Conservation (phyloP, 2,888 invertebrate genomes). For the Hemithea aestivaria region DNA sequence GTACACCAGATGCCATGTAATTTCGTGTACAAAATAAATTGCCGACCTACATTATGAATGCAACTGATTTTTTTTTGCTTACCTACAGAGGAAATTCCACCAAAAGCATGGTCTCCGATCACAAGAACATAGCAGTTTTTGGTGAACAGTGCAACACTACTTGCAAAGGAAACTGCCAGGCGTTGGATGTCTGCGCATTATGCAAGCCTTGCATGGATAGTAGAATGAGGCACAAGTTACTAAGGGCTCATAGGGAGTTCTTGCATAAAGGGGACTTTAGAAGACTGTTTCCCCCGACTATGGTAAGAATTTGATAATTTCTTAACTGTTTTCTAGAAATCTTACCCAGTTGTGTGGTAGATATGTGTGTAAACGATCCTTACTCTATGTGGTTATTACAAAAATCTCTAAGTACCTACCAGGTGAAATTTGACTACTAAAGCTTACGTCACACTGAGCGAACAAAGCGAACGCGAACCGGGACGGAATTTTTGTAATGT, state of each 20-base stretch:
- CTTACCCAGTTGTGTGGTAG: no score
- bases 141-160: slow-evolving; percentile 80
- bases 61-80: background rate
- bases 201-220: slow-evolving; percentile 87
- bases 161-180: slow-evolving; percentile 80
- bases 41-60: background rate
- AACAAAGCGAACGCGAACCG: no score
- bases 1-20: no score
- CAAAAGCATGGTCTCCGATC: slow-evolving; percentile 83
- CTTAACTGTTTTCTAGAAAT: no score
- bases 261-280: slow-evolving; percentile 88
- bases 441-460: no score
- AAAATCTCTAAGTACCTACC: no score
- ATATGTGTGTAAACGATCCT: no score
- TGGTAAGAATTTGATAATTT: slow-evolving; percentile 65
- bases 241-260: slow-evolving; percentile 88
- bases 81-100: slow-evolving; percentile 58
- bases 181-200: slow-evolving; percentile 81
- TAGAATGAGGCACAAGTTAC: slow-evolving; percentile 78
- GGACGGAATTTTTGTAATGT: no score
- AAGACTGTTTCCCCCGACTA: slow-evolving; percentile 88
- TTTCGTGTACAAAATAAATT: slow-evolving; percentile 4
- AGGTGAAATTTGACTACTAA: no score
- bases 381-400: no score
- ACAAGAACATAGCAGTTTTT: slow-evolving; percentile 89